Base-by-base conservation (phyloP, 2,888 invertebrate species). In the Noctua janthe region DNA sequence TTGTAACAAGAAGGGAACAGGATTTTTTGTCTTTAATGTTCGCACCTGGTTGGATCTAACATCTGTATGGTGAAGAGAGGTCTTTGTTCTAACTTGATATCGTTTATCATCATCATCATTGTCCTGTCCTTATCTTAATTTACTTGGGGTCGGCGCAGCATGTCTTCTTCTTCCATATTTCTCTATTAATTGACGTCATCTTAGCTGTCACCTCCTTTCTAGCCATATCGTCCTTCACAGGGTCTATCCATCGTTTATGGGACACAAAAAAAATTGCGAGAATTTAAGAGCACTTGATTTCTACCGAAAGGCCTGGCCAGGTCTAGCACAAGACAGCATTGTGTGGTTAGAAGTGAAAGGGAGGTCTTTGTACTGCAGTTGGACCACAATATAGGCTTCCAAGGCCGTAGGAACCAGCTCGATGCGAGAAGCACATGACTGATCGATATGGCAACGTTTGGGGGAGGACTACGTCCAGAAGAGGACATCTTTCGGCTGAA, bases 1-100 rank as follows among this genome's bases (percentile, higher is more conserved):
- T 56, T 39, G 81, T 81, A 76, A 76, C 70, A 49, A 76, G 49
- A 35, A 29, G 4, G 5, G 7, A 6, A 13, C 6, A 39, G 17
- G 20, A 3, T 4, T 39, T 70, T 79, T 51, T 70, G 29, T 47
- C 51, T 47, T 51, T 69, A 3, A 23, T 69, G 2, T 47, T 39
- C 15, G 51, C 51, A 69, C 8, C 80, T 75, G 47, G 2, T 62
- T 62, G 29, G 1, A 59, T 56, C 23, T 67, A 43, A 59, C 74
- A 79, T 74, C 59, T 80, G 49, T 35, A 73, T 43, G 17, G 17
- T 20, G 15, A 4, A 15, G 15, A 43, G 15, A 43, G 43, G 43
- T 47, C 5, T 39, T n/a, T 43, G 15, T 49, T 67, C 10, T 10
- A 20, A 67, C 23, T 43, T 67, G 67, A 5, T 43, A 10, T 66